Base-by-base conservation (phyloP, 2,797 vertebrate species). In the Geotrypetes seraphini region DNA sequence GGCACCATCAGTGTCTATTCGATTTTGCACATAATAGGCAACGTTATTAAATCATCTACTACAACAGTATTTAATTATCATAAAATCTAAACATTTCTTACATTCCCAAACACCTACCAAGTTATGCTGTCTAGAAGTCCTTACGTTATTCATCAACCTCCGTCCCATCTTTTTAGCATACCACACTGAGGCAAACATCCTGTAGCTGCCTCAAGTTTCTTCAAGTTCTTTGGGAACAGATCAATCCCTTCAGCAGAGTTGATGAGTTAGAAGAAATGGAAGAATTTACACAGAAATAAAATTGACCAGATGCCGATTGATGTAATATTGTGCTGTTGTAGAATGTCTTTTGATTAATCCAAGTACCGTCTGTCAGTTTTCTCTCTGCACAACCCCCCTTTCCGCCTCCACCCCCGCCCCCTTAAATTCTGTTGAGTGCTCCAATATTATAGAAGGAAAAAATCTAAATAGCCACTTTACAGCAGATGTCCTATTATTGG, bases 51-150 rank as follows among this genome's bases (percentile, higher is more conserved):
- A n/a, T n/a, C n/a, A n/a, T n/a, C n/a, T n/a, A n/a, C n/a, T n/a
- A n/a, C n/a, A n/a, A n/a, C n/a, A n/a, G n/a, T n/a, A n/a, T n/a
- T n/a, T n/a, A n/a, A n/a, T n/a, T n/a, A n/a, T n/a, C n/a, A n/a
- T n/a, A n/a, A n/a, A n/a, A n/a, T n/a, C n/a, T n/a, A n/a, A n/a
- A n/a, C n/a, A n/a, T n/a, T n/a, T n/a, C n/a, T n/a, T n/a, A n/a
- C n/a, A n/a, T n/a, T n/a, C n/a, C n/a, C n/a, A n/a, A n/a, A n/a
- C 46, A 84, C 84, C 74, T 87, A 90, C 86, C 88, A 82, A 73
- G 49, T 82, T 75, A 62, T 87, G 83, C 32, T 69, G 59, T 57
- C 83, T 84, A 66, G 74, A 85, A 53, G 81, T 82, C 66, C 74
- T 31, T 39, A 89, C 69, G 32, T 80, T 83, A 51, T 73, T 78